Evolutionary conservation across 1,140 invertebrate genomes (phyloP), one percentile per base, ranked within the genome.

Genomic region (Zaprionus taronus): DNA sequence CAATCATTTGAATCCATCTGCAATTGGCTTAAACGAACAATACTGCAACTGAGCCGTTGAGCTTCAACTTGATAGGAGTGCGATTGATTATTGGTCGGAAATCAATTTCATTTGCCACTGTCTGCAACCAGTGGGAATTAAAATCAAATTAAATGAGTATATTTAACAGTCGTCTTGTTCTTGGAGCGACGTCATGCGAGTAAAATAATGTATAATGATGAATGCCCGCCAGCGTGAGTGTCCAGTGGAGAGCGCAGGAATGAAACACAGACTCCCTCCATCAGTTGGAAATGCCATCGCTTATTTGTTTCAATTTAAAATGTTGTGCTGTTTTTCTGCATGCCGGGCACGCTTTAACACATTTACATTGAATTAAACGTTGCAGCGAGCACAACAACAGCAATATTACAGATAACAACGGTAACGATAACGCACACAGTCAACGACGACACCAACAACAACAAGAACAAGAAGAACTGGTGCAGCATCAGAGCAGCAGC

Each of bases 301-400:
- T 73, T 77, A 73, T 73, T 73, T 77, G 75, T 68, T 68, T 73
- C 74, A 72, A 73, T 77, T 77, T 67, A 80, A 77, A 68, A 47
- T 44, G 72, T 79, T 87, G 72, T 64, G 67, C 51, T 77, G 63
- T 79, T 84, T 56, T 81, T 81, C 70, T 62, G 85, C 79, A 79
- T 75, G 72, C 85, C 55, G 78, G 55, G 51, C 66, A 87, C 81
- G 79, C 84, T 84, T 87, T 84, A 90, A 83, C 84, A 79, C 84
- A 78, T 89, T 87, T 81, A 84, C 85, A 87, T 89, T 89, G 84
- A 87, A 89, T 90, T 87, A 81, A 89, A 87, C 68, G 78, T 77
- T 79, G 70, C 61, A 72, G 73, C 70, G 51, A 68, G 38, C 57
- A 63, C 49, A 57, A 68, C 51, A 62, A 60, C 53, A 55, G 55